Evolutionary conservation across 2,888 invertebrate species (phyloP).

Genomic region (Ditula angustiorana): DNA sequence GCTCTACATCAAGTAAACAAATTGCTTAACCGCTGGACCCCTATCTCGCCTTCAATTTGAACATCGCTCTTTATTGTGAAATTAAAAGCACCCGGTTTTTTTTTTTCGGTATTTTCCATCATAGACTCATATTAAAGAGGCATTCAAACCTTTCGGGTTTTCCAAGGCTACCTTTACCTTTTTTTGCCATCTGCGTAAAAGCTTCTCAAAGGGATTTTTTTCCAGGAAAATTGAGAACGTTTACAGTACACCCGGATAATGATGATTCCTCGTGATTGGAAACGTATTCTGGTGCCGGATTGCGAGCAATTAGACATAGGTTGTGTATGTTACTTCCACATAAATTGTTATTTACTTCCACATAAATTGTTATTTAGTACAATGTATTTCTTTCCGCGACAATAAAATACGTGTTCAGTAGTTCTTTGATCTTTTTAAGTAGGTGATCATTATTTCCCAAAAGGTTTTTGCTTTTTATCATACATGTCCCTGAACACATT

Average conservation of each 20-base stretch:
- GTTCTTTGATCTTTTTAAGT: not conserved
- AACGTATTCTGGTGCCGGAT: slow-evolving; percentile 31
- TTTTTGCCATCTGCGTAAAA: slow-evolving; percentile 39
- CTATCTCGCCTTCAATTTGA: slow-evolving; percentile 10
- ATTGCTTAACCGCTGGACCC: not conserved
- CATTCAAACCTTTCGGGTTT: slow-evolving; percentile 38
- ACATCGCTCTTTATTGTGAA: slow-evolving; percentile 27
- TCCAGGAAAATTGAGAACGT: slow-evolving; percentile 39
- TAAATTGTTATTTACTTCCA: not conserved
- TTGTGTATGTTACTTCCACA: slow-evolving; percentile 13
- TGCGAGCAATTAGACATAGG: slow-evolving; percentile 30
- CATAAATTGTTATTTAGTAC: no score
- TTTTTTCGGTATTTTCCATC: slow-evolving; percentile 34
- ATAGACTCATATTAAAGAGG: slow-evolving; percentile 40
- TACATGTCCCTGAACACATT: no score
- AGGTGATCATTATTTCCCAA: no score
- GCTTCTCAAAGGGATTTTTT: slow-evolving; percentile 40
- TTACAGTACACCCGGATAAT: slow-evolving; percentile 39
- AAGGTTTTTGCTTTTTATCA: no score
- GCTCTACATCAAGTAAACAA: not conserved
- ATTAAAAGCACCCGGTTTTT: slow-evolving; percentile 33
- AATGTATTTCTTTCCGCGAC: no score
- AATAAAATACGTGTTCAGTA: not conserved
- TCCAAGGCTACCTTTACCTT: slow-evolving; percentile 35
- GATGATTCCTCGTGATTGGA: slow-evolving; percentile 38